Evolutionary conservation across 2,113 vertebrate species (phyloP).

Genomic region (human (Homo sapiens)): DNA sequence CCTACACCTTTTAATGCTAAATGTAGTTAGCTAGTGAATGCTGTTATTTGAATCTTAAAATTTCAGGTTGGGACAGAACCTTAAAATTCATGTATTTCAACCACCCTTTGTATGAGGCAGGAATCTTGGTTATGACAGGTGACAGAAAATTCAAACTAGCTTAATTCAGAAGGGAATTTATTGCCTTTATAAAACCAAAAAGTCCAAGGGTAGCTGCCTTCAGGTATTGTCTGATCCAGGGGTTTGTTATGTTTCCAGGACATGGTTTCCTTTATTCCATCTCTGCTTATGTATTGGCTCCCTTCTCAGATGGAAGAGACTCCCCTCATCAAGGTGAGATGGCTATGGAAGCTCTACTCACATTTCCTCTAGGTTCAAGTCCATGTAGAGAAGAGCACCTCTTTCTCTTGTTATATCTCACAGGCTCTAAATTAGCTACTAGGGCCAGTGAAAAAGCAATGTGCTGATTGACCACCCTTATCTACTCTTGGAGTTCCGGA

Average conservation of each 20-base stretch:
- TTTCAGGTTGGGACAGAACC: neutral
- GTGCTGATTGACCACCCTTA: neutral
- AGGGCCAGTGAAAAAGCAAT: neutral
- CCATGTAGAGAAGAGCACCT: neutral
- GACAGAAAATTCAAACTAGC: neutral
- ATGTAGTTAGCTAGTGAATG: neutral
- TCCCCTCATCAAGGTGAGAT: neutral
- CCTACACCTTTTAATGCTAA: neutral
- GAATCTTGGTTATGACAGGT: neutral
- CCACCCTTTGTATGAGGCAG: neutral
- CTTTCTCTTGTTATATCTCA: neutral
- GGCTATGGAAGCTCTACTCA: neutral
- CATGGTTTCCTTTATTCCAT: neutral
- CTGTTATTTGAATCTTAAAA: conserved; percentile 5
- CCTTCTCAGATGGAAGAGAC: neutral
- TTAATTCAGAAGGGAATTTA: neutral
- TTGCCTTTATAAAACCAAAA: neutral
- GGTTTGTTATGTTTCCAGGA: neutral
- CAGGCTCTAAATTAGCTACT: neutral
- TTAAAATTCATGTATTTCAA: conserved; percentile 5
- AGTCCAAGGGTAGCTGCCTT: neutral
- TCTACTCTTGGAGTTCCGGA: neutral
- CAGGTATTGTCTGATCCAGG: neutral
- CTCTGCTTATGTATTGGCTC: neutral
- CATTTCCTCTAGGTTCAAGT: neutral